phyloP scores from a whole-genome alignment of 2,113 vertebrate species.

The Zootoca vivipara region DNA sequence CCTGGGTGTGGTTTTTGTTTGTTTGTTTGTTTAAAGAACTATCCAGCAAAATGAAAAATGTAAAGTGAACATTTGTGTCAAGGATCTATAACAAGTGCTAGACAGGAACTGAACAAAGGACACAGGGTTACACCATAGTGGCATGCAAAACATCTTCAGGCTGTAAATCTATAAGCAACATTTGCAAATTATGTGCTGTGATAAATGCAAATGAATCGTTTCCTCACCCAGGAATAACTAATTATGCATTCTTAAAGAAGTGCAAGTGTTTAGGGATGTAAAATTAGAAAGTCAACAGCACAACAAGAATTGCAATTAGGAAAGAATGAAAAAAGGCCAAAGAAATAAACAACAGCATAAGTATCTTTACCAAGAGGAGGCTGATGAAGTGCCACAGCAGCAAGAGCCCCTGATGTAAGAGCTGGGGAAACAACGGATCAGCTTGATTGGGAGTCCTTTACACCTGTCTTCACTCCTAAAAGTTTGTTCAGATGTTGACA shows the following conservation, averaged over 20 bases:
- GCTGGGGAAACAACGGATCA: not conserved
- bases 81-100: not conserved
- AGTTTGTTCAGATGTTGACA: not conserved
- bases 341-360: not conserved
- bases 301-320: slow-evolving; percentile 9
- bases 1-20: not conserved
- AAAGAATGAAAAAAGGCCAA: not conserved
- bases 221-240: not conserved
- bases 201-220: not conserved
- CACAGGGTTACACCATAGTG: not conserved
- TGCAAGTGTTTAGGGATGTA: not conserved
- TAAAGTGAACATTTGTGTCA: not conserved
- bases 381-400: not conserved
- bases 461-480: not conserved
- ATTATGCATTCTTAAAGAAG: slow-evolving; percentile 6
- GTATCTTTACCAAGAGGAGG: slow-evolving; percentile 4
- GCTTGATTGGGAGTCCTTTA: not conserved
- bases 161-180: not conserved
- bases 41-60: not conserved
- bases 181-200: slow-evolving; percentile 1
- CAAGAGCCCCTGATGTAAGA: not conserved
- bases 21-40: too few relatives aligned
- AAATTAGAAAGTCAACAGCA: slow-evolving; percentile 10
- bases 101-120: not conserved
- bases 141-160: not conserved